Evolutionary conservation across 2,113 vertebrate species (phyloP).

Genomic region (Peromyscus californicus): DNA sequence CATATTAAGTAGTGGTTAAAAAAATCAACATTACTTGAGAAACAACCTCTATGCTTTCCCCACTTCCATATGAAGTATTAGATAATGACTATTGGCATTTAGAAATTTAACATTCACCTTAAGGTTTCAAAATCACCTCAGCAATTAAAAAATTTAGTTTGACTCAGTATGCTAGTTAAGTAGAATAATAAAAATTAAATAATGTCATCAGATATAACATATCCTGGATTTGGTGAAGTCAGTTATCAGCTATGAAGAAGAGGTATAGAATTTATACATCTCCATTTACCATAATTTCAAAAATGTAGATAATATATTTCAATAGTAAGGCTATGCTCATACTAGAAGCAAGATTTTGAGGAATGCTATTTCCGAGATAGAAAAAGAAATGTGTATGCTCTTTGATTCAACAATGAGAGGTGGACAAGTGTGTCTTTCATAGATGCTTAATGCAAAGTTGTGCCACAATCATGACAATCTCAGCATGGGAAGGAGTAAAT

Average conservation of each 20-base stretch:
- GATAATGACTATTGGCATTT: constrained; percentile 24
- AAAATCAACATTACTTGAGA: constrained; percentile 2
- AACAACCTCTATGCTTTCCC: background rate
- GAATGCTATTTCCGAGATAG: background rate
- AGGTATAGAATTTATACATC: background rate
- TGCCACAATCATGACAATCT: background rate
- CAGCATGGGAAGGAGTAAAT: background rate
- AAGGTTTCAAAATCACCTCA: constrained; percentile 28
- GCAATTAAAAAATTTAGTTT: constrained; percentile 45
- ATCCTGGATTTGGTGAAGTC: background rate
- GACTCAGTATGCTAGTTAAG: constrained; percentile 10
- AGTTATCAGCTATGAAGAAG: background rate
- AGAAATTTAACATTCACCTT: constrained; percentile 37
- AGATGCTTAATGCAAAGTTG: background rate
- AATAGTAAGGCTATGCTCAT: background rate
- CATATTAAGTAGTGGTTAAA: constrained; percentile 42
- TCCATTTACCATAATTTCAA: background rate
- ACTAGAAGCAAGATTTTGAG: background rate
- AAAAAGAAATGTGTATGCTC: background rate
- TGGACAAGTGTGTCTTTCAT: background rate
- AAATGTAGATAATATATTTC: background rate
- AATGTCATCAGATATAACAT: background rate
- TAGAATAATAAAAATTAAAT: constrained; percentile 24
- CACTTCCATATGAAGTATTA: constrained; percentile 4
- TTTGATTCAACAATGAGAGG: constrained; percentile 47